Evolutionary conservation across 2,797 vertebrate species (phyloP).

Genomic region (Carcharodon carcharias): DNA sequence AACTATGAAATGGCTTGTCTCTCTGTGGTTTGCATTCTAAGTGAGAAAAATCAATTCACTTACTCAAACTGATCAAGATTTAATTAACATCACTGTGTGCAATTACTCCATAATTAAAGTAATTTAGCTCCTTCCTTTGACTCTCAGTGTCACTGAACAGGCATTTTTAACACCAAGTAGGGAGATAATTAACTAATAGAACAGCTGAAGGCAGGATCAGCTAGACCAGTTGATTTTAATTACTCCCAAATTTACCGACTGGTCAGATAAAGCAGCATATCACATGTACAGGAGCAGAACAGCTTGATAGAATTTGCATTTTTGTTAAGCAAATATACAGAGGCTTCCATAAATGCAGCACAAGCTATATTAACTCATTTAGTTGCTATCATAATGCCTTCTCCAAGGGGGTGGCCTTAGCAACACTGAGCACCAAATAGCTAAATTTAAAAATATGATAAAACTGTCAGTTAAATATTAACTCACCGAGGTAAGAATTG

Average conservation of each 20-base stretch:
- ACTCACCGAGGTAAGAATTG: not conserved
- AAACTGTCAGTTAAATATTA: not conserved
- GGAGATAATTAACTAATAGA: conserved; percentile 75
- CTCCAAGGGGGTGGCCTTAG: not conserved
- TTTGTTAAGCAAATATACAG: not conserved
- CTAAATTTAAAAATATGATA: not conserved
- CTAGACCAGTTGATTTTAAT: conserved; percentile 51
- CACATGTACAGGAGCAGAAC: not conserved
- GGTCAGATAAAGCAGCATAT: conserved; percentile 44
- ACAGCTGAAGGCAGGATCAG: conserved; percentile 59
- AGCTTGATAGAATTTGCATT: conserved; percentile 24
- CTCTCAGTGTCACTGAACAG: conserved; percentile 75
- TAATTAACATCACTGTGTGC: conserved; percentile 91
- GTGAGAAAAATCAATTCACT: conserved; percentile 90
- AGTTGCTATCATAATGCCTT: not conserved
- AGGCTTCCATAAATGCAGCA: not conserved
- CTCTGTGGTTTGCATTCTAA: conserved; percentile 71
- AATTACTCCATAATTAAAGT: conserved; percentile 98
- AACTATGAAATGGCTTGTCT: conserved; percentile 65
- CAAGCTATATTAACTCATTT: not conserved
- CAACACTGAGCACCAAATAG: not conserved
- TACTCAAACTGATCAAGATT: conserved; percentile 98
- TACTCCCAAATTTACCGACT: conserved; percentile 53
- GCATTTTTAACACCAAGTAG: conserved; percentile 66
- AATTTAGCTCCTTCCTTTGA: conserved; percentile 80